Percentiles rank a stretch among this genome's conserved stretches.
These are phyloP conservation scores for Alauda arvensis DNA, from an alignment of 2,797 vertebrate genomes.

Conservation along the genomic window DNA sequence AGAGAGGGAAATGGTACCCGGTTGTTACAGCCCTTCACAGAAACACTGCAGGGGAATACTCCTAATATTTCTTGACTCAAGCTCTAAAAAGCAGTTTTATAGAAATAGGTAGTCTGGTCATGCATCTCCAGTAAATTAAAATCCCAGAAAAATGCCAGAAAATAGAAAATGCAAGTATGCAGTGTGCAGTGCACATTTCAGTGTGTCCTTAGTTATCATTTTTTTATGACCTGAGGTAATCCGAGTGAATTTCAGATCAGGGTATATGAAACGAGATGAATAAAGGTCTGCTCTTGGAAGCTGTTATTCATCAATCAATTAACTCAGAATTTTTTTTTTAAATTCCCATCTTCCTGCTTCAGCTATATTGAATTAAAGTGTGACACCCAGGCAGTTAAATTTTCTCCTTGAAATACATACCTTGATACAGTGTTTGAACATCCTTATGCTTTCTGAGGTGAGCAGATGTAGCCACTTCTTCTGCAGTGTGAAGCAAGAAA, in stretches of 20 bases:
- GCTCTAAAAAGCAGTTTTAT: not conserved
- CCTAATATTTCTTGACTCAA: not conserved
- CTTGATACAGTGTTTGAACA: not conserved
- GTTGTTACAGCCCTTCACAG: not conserved
- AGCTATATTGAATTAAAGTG: constrained; percentile 46
- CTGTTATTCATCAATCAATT: constrained; percentile 66
- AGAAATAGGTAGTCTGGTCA: constrained; percentile 2
- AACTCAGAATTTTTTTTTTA: constrained; percentile 17
- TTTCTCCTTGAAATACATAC: constrained; percentile 38
- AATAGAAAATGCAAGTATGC: constrained; percentile 7
- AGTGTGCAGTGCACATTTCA: not conserved
- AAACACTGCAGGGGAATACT: not conserved
- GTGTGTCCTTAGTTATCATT: constrained; percentile 18
- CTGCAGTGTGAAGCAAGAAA: not conserved
- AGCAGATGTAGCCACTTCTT: constrained; percentile 10
- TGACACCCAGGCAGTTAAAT: constrained; percentile 29
- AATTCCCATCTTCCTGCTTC: constrained; percentile 42
- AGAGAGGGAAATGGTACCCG: not conserved
- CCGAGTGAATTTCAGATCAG: constrained; percentile 35
- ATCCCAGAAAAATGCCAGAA: constrained; percentile 14
- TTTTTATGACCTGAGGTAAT: constrained; percentile 45
- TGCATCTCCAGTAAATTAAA: constrained; percentile 33
- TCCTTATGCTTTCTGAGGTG: constrained; percentile 35
- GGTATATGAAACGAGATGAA: constrained; percentile 45
- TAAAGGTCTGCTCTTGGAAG: constrained; percentile 54